Conservation (phyloP, 2,113 vertebrate genomes). For the Erinaceus europaeus region DNA sequence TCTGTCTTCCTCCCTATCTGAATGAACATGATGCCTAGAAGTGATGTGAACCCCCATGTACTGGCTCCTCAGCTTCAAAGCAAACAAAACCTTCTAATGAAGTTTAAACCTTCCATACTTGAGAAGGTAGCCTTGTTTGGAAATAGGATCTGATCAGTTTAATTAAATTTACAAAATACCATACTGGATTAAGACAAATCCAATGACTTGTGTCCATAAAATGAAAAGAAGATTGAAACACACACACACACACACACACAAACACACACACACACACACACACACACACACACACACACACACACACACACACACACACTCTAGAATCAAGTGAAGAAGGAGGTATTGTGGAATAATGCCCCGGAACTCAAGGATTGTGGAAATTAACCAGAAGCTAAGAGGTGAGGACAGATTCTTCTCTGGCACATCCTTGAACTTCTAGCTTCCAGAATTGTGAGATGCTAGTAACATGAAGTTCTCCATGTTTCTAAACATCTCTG, state of each 20-base stretch:
- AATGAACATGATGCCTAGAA: too few species aligned
- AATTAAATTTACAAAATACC: not conserved
- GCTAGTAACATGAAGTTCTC: not conserved
- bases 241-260: not conserved
- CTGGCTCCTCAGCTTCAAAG: too few species aligned
- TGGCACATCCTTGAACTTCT: not conserved
- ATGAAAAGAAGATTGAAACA: not conserved
- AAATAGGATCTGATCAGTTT: not conserved
- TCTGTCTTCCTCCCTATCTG: too few species aligned
- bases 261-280: not conserved
- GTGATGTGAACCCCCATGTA: too few species aligned
- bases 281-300: not conserved
- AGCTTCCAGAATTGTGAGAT: not conserved
- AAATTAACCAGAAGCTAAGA: not conserved
- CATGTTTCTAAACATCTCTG: not conserved
- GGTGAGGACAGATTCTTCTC: not conserved
- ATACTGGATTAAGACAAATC: not conserved
- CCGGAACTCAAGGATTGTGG: not conserved
- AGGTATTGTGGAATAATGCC: not conserved
- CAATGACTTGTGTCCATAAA: not conserved
- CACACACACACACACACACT: not conserved
- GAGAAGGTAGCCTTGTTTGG: not conserved
- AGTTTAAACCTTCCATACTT: too few species aligned
- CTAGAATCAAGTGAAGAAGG: not conserved
- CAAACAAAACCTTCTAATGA: too few species aligned